Percentiles rank a stretch among this genome's conserved stretches.
Conservation (phyloP, 2,888 invertebrate genomes). For the Platypus cylindrus region DNA sequence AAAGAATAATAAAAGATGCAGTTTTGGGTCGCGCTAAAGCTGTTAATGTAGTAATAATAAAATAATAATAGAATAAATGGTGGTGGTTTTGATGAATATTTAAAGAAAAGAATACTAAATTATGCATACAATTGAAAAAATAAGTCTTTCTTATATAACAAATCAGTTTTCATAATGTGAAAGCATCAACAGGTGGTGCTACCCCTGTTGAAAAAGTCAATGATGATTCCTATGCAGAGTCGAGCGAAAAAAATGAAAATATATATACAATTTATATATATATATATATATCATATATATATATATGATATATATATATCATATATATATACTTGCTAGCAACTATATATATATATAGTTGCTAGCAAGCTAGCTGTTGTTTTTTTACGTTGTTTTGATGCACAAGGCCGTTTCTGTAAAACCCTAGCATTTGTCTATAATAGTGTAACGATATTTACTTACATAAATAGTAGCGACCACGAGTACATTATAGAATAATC, state of each 20-base stretch:
- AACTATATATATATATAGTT: constrained; percentile 2
- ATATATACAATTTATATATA: too few species aligned
- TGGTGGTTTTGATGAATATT: constrained; percentile 1
- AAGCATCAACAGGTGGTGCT: too few species aligned
- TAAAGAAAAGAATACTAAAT: constrained; percentile 1
- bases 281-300: too few species aligned
- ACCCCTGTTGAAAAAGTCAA: neutral
- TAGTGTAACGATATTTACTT: too few species aligned
- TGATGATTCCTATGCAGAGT: neutral
- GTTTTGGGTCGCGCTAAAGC: constrained; percentile 2
- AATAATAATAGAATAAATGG: neutral
- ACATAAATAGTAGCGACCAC: too few species aligned
- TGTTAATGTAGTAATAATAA: constrained; percentile 3
- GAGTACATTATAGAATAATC: too few species aligned
- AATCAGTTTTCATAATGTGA: too few species aligned
- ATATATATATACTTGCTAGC: too few species aligned
- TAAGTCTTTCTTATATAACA: too few species aligned
- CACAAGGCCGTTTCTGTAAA: constrained; percentile 2
- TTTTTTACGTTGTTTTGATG: neutral
- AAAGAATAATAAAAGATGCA: constrained; percentile 1
- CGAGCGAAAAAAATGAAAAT: constrained; percentile 1
- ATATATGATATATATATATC: too few species aligned
- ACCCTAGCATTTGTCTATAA: neutral
- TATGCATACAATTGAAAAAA: constrained; percentile 1
- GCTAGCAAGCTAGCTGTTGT: too few species aligned